Evolutionary conservation across 1,140 invertebrate species (phyloP).

Genomic region (Drosophila nigromelanica): DNA sequence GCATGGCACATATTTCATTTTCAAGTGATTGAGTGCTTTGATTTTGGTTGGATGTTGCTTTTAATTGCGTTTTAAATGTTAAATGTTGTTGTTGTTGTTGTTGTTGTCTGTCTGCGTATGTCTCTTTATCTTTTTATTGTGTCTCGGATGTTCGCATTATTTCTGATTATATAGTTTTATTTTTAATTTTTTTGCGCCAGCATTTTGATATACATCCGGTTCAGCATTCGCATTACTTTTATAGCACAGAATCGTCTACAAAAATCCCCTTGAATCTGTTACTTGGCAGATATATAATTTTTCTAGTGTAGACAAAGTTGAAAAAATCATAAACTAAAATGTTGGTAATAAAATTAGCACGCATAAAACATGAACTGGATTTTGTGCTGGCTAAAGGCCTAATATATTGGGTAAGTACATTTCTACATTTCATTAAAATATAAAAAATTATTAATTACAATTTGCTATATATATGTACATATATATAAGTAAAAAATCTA

Average conservation of each 20-base stretch:
- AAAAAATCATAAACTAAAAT: neutral
- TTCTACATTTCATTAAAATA: neutral
- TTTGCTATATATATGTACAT: too few relatives aligned
- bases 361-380: neutral
- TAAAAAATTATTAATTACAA: too few relatives aligned
- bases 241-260: too few relatives aligned
- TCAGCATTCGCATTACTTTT: neutral
- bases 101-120: constrained; percentile 30
- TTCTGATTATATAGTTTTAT: neutral
- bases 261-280: too few relatives aligned
- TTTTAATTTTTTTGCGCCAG: neutral
- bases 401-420: neutral
- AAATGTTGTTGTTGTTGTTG: constrained; percentile 6
- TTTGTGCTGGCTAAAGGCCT: neutral
- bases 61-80: constrained; percentile 39
- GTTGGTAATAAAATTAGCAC: neutral
- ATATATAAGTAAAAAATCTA: too few relatives aligned
- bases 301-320: too few relatives aligned
- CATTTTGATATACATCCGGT: constrained; percentile 3
- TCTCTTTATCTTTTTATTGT: constrained; percentile 17
- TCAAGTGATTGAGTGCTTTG: constrained; percentile 21
- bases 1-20: constrained; percentile 31
- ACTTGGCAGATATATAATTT: too few relatives aligned
- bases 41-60: constrained; percentile 18
- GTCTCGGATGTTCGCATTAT: constrained; percentile 1